phyloP scores from a whole-genome alignment of 2,113 vertebrate species.

The Hypomesus transpacificus region DNA sequence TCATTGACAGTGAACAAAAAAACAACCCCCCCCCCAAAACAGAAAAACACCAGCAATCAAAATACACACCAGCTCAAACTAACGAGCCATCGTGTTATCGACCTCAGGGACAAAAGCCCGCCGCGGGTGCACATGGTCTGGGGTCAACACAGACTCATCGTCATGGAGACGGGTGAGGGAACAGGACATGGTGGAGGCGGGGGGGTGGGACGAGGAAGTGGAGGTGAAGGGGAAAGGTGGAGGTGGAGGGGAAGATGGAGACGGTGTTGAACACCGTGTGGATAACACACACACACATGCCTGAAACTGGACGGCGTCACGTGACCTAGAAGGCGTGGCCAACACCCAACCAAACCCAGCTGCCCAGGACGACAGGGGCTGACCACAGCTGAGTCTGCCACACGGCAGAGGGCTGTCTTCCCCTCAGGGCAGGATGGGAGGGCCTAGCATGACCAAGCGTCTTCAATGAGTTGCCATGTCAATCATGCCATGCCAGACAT shows the following conservation, averaged over 20 bases:
- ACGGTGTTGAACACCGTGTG: not conserved
- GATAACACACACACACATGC: not conserved
- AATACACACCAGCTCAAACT: constrained; percentile 16
- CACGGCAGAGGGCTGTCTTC: not conserved
- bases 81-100: constrained; percentile 28
- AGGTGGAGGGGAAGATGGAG: not conserved
- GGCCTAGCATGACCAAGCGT: too few species aligned
- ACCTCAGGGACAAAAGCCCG: constrained; percentile 31
- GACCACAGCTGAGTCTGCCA: not conserved
- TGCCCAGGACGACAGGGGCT: not conserved
- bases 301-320: not conserved
- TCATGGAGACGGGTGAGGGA: too few species aligned
- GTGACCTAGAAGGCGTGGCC: not conserved
- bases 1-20: constrained; percentile 46
- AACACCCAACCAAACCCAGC: not conserved
- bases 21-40: constrained; percentile 12
- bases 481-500: too few species aligned
- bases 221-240: too few species aligned
- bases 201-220: not conserved
- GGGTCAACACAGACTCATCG: too few species aligned
- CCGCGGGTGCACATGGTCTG: not conserved
- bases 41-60: constrained; percentile 40
- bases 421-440: not conserved
- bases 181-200: too few species aligned
- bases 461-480: too few species aligned